A percentile compares a stretch with the other conserved stretches of the same genome.
Evolutionary conservation across 2,113 vertebrate genomes (phyloP).

Genomic region (Anthoscopus minutus): DNA sequence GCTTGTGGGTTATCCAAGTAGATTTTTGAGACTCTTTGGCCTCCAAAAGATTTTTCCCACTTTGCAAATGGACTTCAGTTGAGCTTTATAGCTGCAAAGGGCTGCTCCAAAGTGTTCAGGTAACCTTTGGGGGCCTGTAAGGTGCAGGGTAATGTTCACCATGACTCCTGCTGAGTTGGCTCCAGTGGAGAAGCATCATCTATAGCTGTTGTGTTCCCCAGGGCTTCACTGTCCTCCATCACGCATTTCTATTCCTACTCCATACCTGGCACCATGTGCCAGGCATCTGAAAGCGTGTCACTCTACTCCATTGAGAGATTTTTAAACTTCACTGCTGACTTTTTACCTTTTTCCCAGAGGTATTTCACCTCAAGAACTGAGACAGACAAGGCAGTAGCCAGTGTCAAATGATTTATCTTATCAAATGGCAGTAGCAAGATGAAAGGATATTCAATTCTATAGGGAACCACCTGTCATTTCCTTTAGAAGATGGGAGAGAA

Average conservation of each 20-base stretch:
- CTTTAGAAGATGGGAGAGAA: background rate
- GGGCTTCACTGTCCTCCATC: background rate
- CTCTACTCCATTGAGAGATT: background rate
- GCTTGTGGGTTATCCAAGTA: background rate
- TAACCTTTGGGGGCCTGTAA: background rate
- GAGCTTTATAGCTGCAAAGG: background rate
- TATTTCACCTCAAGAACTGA: constrained; percentile 26
- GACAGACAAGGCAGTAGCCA: constrained; percentile 2
- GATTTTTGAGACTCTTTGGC: background rate
- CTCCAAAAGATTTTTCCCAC: background rate
- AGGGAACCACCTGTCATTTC: background rate
- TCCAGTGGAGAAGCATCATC: background rate
- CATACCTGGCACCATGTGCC: background rate
- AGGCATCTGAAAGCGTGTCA: background rate
- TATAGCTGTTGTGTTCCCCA: background rate
- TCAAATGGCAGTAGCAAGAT: background rate
- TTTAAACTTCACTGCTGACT: constrained; percentile 33
- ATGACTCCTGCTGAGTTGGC: background rate
- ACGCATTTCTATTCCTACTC: background rate
- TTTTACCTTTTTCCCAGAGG: constrained; percentile 21
- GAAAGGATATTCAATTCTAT: constrained; percentile 1
- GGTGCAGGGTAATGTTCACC: background rate
- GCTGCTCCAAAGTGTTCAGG: background rate
- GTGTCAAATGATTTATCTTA: constrained; percentile 40
- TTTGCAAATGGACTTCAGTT: background rate